These are phyloP conservation scores for Rhagonycha lutea DNA, from an alignment of 2,888 invertebrate species.

Conservation along the genomic window DNA sequence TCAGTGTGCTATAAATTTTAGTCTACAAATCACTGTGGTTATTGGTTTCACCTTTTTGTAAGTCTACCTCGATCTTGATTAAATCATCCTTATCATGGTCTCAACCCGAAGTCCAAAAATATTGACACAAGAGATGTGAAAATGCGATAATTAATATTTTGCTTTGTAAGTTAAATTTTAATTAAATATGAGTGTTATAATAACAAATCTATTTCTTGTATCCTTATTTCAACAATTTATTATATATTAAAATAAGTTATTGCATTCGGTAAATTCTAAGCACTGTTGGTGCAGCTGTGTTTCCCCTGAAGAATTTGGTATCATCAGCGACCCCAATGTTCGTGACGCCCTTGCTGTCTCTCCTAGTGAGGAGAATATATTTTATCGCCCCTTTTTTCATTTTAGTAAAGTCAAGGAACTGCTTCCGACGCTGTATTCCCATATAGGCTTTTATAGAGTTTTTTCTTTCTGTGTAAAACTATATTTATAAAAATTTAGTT, in stretches of 20 bases:
- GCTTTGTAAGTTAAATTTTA: neutral
- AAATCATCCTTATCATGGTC: neutral
- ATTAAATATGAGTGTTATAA: neutral
- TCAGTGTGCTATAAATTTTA: neutral
- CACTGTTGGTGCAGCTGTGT: conserved; percentile 34
- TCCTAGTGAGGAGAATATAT: conserved; percentile 37
- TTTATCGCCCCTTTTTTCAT: conserved; percentile 43
- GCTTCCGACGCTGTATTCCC: conserved; percentile 35
- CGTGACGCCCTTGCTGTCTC: conserved; percentile 33
- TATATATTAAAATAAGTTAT: conserved; percentile 37
- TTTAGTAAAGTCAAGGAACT: conserved; percentile 37
- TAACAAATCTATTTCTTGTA: neutral
- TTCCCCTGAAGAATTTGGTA: conserved; percentile 38
- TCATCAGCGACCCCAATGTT: conserved; percentile 40
- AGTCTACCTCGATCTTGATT: neutral
- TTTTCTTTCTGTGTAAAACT: conserved; percentile 18
- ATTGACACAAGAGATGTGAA: neutral
- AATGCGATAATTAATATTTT: too few relatives aligned
- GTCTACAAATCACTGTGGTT: neutral
- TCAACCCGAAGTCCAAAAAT: neutral
- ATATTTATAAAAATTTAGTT: conserved; percentile 23
- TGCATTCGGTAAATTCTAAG: conserved; percentile 46
- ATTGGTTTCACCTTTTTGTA: too few relatives aligned
- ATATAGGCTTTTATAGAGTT: conserved; percentile 21
- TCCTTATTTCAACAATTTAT: neutral